Evolutionary conservation across 2,113 vertebrate genomes (phyloP).

Genomic region (Potamarius usumacintae): DNA sequence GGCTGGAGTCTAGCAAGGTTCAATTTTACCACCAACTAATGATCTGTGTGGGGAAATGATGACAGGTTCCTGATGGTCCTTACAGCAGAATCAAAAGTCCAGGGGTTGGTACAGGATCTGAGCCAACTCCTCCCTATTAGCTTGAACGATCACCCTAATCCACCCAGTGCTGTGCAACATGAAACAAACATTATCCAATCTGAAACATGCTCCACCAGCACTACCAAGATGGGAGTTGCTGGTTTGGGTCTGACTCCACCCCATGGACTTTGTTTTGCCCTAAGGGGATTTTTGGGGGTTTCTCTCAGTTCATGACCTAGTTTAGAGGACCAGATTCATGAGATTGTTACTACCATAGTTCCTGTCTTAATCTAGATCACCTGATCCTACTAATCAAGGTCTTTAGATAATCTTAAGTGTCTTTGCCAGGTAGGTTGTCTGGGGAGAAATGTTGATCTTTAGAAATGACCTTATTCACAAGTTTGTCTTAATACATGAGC

Average conservation of each 20-base stretch:
- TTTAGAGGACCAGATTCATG: background rate
- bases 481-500: background rate
- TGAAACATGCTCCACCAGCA: background rate
- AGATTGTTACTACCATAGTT: background rate
- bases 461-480: background rate
- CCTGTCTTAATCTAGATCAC: constrained; percentile 11
- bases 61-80: background rate
- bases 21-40: background rate
- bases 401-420: background rate
- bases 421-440: background rate
- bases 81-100: background rate
- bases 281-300: no score
- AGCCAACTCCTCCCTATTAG: background rate
- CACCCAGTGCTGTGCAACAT: background rate
- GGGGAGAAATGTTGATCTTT: background rate
- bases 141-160: background rate
- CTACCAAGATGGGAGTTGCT: background rate
- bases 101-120: background rate
- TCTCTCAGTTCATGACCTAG: background rate
- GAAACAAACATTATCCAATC: background rate
- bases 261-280: background rate
- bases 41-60: background rate
- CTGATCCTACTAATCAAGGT: constrained; percentile 5
- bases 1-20: background rate
- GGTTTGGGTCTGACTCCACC: background rate